These are phyloP conservation scores for Zaprionus bogoriensis DNA, from an alignment of 2,888 invertebrate species.

Conservation along the genomic window DNA sequence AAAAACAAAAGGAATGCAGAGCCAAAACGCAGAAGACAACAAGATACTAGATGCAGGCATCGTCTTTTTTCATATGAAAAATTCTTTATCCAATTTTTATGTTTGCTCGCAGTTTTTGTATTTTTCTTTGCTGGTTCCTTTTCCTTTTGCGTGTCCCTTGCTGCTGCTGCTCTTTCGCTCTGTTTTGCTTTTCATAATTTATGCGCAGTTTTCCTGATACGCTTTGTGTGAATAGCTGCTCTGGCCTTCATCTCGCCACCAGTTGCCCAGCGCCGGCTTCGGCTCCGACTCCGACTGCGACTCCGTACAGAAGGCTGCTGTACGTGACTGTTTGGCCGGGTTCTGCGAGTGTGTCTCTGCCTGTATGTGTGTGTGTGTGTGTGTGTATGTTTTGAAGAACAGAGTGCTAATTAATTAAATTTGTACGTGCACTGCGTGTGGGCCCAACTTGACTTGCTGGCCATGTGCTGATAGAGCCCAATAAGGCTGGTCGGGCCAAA, in stretches of 20 bases:
- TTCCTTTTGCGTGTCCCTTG: constrained; percentile 7
- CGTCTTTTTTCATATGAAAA: constrained; percentile 33
- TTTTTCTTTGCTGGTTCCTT: no score
- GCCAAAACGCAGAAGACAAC: background rate
- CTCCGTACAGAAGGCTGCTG: constrained; percentile 8
- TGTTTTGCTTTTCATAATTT: constrained; percentile 64
- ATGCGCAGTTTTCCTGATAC: constrained; percentile 63
- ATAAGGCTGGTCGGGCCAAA: constrained; percentile 10
- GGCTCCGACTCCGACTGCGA: constrained; percentile 4
- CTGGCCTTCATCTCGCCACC: constrained; percentile 22
- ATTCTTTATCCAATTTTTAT: constrained; percentile 51
- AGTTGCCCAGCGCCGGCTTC: constrained; percentile 21
- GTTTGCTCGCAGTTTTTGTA: constrained; percentile 37
- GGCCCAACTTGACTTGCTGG: constrained; percentile 54
- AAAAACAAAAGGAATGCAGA: constrained; percentile 13
- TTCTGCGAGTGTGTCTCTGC: background rate
- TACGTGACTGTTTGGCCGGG: constrained; percentile 52
- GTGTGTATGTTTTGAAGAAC: constrained; percentile 59
- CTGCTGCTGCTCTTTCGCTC: constrained; percentile 1
- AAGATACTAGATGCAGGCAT: background rate
- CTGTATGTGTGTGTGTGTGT: background rate
- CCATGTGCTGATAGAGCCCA: constrained; percentile 64
- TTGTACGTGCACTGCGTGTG: constrained; percentile 66
- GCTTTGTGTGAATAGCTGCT: constrained; percentile 23
- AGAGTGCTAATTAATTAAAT: constrained; percentile 76